phyloP scores from a whole-genome alignment of 2,797 vertebrate species.

The Microctenopoma stevenorrisi region DNA sequence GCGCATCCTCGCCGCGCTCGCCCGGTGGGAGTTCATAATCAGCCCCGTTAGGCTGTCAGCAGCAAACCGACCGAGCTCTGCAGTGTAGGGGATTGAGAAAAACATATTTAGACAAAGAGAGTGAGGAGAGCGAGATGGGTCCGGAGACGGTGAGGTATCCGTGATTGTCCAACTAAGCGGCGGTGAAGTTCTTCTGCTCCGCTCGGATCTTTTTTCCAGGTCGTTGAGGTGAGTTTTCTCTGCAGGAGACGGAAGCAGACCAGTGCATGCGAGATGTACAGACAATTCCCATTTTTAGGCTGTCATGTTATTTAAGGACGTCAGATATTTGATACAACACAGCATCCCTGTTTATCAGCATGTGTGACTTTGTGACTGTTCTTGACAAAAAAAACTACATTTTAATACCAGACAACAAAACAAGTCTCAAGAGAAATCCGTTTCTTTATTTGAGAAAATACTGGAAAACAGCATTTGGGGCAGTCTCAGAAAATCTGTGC shows the following conservation, averaged over 20 bases:
- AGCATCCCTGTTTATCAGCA: neutral
- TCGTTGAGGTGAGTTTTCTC: slow-evolving; percentile 77
- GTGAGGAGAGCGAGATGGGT: slow-evolving; percentile 75
- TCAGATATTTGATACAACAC: slow-evolving; percentile 4
- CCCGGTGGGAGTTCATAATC: slow-evolving; percentile 47
- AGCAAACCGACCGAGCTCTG: slow-evolving; percentile 51
- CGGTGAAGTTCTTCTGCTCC: slow-evolving; percentile 75
- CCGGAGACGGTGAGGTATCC: slow-evolving; percentile 68
- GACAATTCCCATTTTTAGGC: slow-evolving; percentile 8
- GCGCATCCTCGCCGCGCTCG: slow-evolving; percentile 57
- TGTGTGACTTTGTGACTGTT: slow-evolving; percentile 25
- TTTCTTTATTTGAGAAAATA: slow-evolving; percentile 13
- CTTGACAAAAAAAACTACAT: slow-evolving; percentile 6
- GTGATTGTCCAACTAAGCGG: slow-evolving; percentile 74
- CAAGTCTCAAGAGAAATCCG: slow-evolving; percentile 1
- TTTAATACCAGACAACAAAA: neutral
- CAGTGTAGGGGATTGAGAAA: slow-evolving; percentile 44
- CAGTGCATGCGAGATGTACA: slow-evolving; percentile 8
- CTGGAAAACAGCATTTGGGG: slow-evolving; percentile 11
- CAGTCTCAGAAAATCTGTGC: slow-evolving; percentile 36
- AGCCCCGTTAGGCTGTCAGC: slow-evolving; percentile 47
- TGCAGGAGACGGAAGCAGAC: slow-evolving; percentile 35
- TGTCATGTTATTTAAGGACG: slow-evolving; percentile 25
- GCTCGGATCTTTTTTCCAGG: slow-evolving; percentile 69
- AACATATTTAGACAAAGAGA: slow-evolving; percentile 56